These are phyloP conservation scores for Brachionus asplanchnoidis DNA, from an alignment of 1,140 invertebrate species.

Conservation along the genomic window DNA sequence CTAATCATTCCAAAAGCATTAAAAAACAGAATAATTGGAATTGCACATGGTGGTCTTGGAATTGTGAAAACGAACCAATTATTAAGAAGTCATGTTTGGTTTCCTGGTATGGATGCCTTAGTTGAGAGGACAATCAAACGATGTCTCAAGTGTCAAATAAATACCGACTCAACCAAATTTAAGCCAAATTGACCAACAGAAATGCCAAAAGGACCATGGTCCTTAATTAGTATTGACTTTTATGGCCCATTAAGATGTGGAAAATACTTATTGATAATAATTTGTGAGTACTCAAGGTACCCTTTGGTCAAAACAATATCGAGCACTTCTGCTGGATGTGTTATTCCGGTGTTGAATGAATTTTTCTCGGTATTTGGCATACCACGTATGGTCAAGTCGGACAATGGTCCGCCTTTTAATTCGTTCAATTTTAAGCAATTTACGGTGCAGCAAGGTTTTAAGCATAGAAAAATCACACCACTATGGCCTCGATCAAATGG, in stretches of 20 bases:
- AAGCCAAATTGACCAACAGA: too few species aligned
- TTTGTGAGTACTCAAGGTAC: conserved; percentile 48
- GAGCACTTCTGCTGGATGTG: conserved; percentile 41
- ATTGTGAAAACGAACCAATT: conserved; percentile 45
- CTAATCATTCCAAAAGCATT: too few species aligned
- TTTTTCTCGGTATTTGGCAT: conserved; percentile 44
- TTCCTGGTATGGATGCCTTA: conserved; percentile 42
- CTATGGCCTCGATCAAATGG: conserved; percentile 42
- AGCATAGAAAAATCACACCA: conserved; percentile 44
- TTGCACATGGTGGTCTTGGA: conserved; percentile 43
- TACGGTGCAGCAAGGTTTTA: conserved; percentile 41
- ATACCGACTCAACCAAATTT: conserved; percentile 44
- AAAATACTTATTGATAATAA: conserved; percentile 46
- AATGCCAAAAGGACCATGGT: conserved; percentile 43
- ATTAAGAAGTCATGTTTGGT: conserved; percentile 45
- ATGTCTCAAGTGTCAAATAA: conserved; percentile 44
- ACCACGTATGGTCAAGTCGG: conserved; percentile 43
- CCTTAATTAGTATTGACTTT: conserved; percentile 47
- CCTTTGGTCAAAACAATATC: conserved; percentile 46
- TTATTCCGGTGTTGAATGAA: conserved; percentile 39
- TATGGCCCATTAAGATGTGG: conserved; percentile 47
- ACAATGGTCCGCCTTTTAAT: conserved; percentile 44
- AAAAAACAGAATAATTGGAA: conserved; percentile 42
- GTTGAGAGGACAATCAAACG: conserved; percentile 42
- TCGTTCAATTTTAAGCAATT: conserved; percentile 40